Percentiles rank a stretch among this genome's conserved stretches.
Evolutionary conservation across 53 echinoderm and acorn worm genomes (phyloP).

Genomic region (Stichopus horrens): DNA sequence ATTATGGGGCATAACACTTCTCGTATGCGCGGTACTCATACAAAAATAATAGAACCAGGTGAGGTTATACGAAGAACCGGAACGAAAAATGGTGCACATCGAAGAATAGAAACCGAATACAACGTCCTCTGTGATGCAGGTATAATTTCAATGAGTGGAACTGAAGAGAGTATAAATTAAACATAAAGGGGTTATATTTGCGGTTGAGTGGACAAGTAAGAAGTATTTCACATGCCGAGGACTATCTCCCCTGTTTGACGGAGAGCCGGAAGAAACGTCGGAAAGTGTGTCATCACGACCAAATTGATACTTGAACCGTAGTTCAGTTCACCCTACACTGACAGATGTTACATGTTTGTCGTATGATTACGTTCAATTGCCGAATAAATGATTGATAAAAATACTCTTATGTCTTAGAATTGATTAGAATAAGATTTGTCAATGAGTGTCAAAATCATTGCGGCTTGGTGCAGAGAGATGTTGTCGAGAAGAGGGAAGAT

Average conservation of each 20-base stretch:
- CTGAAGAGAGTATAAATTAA: conserved; percentile 1
- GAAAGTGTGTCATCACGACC: conserved; percentile 7
- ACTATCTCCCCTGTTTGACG: neutral
- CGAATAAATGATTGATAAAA: neutral
- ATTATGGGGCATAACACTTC: no score
- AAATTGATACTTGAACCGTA: neutral
- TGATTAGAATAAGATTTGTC: conserved; percentile 6
- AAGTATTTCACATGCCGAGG: neutral
- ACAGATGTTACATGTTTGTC: neutral
- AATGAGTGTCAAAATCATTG: conserved; percentile 11
- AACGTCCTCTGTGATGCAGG: no score
- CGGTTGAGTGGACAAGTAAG: neutral
- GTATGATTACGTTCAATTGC: conserved; percentile 6
- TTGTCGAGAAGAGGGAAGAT: neutral
- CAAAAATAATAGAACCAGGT: no score
- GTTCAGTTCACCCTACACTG: neutral
- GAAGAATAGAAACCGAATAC: no score
- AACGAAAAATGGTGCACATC: no score
- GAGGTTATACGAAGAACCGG: no score
- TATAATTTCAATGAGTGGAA: neutral
- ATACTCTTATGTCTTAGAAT: neutral
- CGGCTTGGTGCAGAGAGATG: neutral
- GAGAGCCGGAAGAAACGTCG: neutral
- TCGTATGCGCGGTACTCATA: no score
- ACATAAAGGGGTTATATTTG: neutral